Conservation (phyloP, 2,888 invertebrate species). For the Anodontia alba region DNA sequence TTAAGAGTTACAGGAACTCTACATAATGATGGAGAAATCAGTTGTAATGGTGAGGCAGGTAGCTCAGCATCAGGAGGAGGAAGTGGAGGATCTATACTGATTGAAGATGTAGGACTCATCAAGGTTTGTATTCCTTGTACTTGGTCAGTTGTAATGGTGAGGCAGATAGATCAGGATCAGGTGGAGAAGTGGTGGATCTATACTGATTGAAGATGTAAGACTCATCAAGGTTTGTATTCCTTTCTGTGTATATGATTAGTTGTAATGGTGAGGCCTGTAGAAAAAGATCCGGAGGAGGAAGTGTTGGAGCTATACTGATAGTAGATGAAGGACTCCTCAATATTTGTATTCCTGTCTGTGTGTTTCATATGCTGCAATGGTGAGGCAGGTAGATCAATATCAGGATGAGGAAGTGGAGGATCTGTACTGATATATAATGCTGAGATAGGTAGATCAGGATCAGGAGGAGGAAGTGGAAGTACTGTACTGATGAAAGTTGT, state of each 20-base stretch:
- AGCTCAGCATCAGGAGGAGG: too few species aligned
- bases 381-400: slow-evolving; percentile 50
- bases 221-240: slow-evolving; percentile 61
- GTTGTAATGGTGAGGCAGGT: slow-evolving; percentile 68
- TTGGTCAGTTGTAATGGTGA: too few species aligned
- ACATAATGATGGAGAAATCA: slow-evolving; percentile 72
- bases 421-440: slow-evolving; percentile 68
- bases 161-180: slow-evolving; percentile 53
- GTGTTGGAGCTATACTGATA: slow-evolving; percentile 72
- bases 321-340: slow-evolving; percentile 55
- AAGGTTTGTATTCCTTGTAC: too few species aligned
- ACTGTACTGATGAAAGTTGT: too few species aligned
- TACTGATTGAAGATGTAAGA: slow-evolving; percentile 55
- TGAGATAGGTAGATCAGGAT: slow-evolving; percentile 16
- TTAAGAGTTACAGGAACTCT: slow-evolving; percentile 63
- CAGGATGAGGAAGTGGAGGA: slow-evolving; percentile 75
- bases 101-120: too few species aligned
- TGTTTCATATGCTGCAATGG: slow-evolving; percentile 73
- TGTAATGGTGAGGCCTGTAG: slow-evolving; percentile 67
- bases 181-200: slow-evolving; percentile 75
- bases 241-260: too few species aligned
- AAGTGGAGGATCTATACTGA: too few species aligned
- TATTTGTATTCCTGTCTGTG: too few species aligned
- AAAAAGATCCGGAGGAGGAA: slow-evolving; percentile 67
- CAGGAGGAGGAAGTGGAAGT: too few species aligned